Percentiles rank a stretch among this genome's conserved stretches.
Evolutionary conservation across 2,113 vertebrate species (phyloP).

Genomic region (Onychorhynchus coronatus): DNA sequence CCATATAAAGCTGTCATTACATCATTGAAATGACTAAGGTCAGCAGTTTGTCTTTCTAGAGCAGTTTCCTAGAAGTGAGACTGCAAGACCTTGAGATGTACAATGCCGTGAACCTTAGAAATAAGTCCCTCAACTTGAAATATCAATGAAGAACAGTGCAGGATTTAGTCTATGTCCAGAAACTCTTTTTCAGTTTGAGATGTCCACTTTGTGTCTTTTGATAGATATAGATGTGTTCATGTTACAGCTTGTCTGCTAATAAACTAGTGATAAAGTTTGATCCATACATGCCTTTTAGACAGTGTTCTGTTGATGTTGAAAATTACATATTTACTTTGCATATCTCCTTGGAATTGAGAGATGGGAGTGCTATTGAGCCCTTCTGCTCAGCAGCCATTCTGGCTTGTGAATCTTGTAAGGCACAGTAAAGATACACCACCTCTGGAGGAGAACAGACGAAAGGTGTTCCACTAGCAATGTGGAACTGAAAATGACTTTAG

Average conservation of each 20-base stretch:
- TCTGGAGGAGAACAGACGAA: background rate
- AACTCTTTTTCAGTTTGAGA: background rate
- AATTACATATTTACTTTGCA: background rate
- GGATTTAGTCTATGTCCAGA: background rate
- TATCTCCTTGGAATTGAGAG: background rate
- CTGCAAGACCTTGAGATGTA: background rate
- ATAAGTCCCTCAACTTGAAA: background rate
- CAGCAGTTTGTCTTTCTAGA: background rate
- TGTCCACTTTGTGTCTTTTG: background rate
- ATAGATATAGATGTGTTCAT: background rate
- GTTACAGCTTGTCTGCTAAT: background rate
- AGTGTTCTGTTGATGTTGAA: background rate
- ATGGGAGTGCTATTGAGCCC: background rate
- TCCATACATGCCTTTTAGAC: background rate
- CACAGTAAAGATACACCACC: background rate
- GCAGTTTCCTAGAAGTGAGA: background rate
- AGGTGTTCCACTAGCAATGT: background rate
- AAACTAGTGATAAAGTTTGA: background rate
- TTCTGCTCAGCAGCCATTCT: background rate
- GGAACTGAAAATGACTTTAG: background rate
- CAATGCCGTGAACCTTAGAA: background rate
- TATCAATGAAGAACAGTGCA: background rate
- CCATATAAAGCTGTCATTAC: background rate
- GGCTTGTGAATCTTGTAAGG: background rate
- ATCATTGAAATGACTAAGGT: background rate